A percentile compares a stretch with the other conserved stretches of the same genome.
These are phyloP conservation scores for Agriopis aurantiaria DNA, from an alignment of 2,888 invertebrate genomes.

Conservation along the genomic window DNA sequence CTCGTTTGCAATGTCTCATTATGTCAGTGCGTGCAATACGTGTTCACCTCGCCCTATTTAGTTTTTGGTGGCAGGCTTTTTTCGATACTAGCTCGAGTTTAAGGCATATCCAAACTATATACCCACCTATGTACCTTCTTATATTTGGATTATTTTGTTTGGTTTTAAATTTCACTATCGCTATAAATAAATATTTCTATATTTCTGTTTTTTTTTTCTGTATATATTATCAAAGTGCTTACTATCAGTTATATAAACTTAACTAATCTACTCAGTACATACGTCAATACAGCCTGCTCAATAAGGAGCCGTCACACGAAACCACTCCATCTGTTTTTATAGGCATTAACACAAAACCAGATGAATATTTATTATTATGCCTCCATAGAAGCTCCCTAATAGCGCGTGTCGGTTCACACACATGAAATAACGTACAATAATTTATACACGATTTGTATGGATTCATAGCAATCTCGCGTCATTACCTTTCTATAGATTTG, in stretches of 20 bases:
- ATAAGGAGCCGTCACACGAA: slow-evolving; percentile 27
- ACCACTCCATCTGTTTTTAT: slow-evolving; percentile 58
- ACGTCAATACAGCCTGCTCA: slow-evolving; percentile 25
- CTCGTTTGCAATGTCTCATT: too few species aligned
- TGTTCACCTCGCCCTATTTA: too few species aligned
- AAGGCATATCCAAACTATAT: too few species aligned
- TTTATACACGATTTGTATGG: slow-evolving; percentile 63
- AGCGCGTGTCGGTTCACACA: slow-evolving; percentile 62
- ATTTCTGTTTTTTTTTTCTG: too few species aligned
- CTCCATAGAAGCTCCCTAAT: slow-evolving; percentile 62
- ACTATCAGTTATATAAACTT: background rate
- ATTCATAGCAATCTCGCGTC: slow-evolving; percentile 66
- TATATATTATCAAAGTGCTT: too few species aligned
- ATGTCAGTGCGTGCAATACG: too few species aligned
- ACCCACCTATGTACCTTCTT: too few species aligned
- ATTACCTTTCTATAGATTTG: slow-evolving; percentile 73
- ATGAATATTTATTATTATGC: slow-evolving; percentile 72
- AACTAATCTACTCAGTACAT: slow-evolving; percentile 2
- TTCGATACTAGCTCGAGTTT: too few species aligned
- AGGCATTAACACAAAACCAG: slow-evolving; percentile 64
- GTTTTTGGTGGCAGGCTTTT: too few species aligned
- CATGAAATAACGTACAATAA: slow-evolving; percentile 47
- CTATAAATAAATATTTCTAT: too few species aligned
- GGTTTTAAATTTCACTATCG: too few species aligned
- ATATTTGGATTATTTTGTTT: too few species aligned